A percentile compares a stretch with the other conserved stretches of the same genome.
phyloP scores from a whole-genome alignment of 2,888 invertebrate genomes.

The Athalia rosae region DNA sequence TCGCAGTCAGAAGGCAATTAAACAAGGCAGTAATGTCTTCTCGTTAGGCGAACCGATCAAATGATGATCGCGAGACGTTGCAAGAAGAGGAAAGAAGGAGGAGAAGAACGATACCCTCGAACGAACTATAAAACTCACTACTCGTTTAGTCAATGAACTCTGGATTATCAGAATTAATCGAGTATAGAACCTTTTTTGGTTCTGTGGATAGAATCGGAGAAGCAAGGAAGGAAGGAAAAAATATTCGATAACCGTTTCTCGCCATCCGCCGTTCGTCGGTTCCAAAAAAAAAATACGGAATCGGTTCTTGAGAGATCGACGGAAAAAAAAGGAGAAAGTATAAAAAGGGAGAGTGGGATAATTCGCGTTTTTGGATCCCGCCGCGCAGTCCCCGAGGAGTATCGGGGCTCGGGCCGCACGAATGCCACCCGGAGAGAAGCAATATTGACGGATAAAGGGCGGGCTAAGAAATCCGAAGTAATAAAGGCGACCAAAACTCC shows the following conservation, averaged over 20 bases:
- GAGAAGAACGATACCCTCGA: not conserved
- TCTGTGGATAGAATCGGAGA: not conserved
- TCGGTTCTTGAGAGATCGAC: not conserved
- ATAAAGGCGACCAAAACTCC: conserved; percentile 70
- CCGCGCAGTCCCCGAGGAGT: not conserved
- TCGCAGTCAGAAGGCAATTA: conserved; percentile 59
- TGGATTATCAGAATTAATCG: conserved; percentile 1
- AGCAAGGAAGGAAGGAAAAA: not conserved
- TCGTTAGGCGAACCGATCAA: conserved; percentile 53
- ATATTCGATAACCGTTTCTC: too few relatives aligned
- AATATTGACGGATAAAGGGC: conserved; percentile 65
- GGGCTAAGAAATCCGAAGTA: conserved; percentile 64
- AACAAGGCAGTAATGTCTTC: conserved; percentile 65
- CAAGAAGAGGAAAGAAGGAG: not conserved
- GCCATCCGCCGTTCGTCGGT: too few relatives aligned
- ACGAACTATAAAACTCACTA: not conserved
- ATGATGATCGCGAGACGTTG: not conserved
- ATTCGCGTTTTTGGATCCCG: not conserved
- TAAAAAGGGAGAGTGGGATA: not conserved
- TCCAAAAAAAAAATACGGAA: too few relatives aligned
- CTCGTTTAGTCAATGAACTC: too few relatives aligned
- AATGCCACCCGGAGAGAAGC: conserved; percentile 47
- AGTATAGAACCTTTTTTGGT: too few relatives aligned
- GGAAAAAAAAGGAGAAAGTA: not conserved
- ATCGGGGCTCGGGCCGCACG: conserved; percentile 1